A percentile compares a stretch with the other conserved stretches of the same genome.
Conservation (phyloP, 2,113 vertebrate genomes). For the Spizaetus ornatus region DNA sequence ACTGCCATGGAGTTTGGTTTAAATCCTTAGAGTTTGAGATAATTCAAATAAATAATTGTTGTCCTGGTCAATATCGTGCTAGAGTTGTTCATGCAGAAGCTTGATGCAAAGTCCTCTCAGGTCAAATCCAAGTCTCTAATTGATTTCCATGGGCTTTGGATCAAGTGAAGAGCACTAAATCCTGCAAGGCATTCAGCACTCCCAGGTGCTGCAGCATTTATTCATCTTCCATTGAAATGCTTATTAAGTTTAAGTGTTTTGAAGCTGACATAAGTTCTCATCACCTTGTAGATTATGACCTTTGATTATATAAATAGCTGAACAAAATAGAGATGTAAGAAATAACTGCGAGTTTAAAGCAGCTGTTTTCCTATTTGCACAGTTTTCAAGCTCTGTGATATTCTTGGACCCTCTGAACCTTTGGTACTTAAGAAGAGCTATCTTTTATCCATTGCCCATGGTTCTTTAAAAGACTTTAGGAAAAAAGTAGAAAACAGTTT, state of each 20-base stretch:
- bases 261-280: not conserved
- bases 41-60: not conserved
- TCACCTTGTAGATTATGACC: not conserved
- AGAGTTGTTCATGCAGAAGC: not conserved
- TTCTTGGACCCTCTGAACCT: not conserved
- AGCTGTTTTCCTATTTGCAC: not conserved
- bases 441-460: not conserved
- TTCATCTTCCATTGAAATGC: not conserved
- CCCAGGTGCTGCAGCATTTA: not conserved
- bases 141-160: not conserved
- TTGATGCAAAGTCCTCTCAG: not conserved
- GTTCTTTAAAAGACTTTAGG: not conserved
- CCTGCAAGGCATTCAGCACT: not conserved
- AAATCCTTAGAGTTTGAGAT: not conserved
- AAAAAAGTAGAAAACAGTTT: not conserved
- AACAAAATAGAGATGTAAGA: not conserved
- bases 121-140: not conserved
- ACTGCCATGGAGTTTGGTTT: not conserved
- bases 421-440: not conserved
- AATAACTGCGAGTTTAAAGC: not conserved
- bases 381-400: not conserved
- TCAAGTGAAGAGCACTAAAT: not conserved
- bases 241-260: not conserved
- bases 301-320: not conserved
- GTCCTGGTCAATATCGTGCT: not conserved